Evolutionary conservation across 2,888 invertebrate genomes (phyloP), one percentile per base, ranked within the genome.

Genomic region (Eretmocerus hayati): DNA sequence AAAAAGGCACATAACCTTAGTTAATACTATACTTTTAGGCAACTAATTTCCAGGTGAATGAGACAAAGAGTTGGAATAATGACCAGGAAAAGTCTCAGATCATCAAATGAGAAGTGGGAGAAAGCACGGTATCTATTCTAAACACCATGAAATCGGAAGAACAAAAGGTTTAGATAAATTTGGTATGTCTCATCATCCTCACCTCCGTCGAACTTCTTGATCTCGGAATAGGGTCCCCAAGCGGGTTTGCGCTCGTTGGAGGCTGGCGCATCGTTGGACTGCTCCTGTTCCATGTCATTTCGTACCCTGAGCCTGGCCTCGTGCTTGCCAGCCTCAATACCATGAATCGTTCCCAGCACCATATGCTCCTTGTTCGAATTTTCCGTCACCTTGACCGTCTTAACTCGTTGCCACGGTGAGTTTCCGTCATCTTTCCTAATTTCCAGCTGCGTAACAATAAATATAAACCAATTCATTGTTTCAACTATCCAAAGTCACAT

Each of bases 191-290:
- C n/a, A n/a, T n/a, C n/a, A n/a, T n/a, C n/a, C 20, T n/a, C 13
- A 59, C 59, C 59, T 49, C 57, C 56, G 32, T 53, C 54, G 30
- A 62, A 60, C 8, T 50, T 48, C n/a, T 56, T 46, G 11, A 43
- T 37, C 1, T 41, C 50, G 9, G 61, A 59, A 33, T 46, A 42
- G 15, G 53, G 57, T 37, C 62, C 62, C 61, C 61, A 62, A 11
- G 37, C 15, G 22, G 21, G 21, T 5, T 30, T 16, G 2, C 38
- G 20, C 11, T 8, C 19, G 26, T 18, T n/a, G n/a, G n/a, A n/a
- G n/a, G n/a, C n/a, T n/a, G n/a, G n/a, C n/a, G n/a, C n/a, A n/a
- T n/a, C 36, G n/a, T 20, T 21, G 2, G 5, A 2, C 22, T 44
- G 41, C 9, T 49, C 42, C 32, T 42, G 57, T 35, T 57, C 55